Conservation (phyloP, 1,140 invertebrate genomes). For the Chionoecetes opilio region DNA sequence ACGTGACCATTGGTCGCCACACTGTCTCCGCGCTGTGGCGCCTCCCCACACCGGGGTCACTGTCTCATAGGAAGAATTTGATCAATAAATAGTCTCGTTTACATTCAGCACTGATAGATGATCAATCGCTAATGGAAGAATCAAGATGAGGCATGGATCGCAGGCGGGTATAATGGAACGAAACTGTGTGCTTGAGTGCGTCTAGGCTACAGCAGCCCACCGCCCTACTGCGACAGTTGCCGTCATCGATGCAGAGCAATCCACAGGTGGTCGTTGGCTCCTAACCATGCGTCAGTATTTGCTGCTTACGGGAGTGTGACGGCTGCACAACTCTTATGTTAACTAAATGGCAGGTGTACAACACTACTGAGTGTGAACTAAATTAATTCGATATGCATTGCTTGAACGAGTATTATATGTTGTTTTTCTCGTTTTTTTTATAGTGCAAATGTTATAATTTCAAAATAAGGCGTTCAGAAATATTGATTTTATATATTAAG, state of each 20-base stretch:
- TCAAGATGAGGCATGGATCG: not conserved
- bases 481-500: too few species aligned
- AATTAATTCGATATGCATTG: not conserved
- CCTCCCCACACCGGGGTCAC: too few species aligned
- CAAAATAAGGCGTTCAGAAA: too few species aligned
- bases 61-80: too few species aligned
- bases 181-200: not conserved
- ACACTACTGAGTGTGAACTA: not conserved
- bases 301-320: constrained; percentile 1
- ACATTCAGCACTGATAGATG: too few species aligned
- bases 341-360: not conserved
- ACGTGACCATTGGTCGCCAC: too few species aligned
- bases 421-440: not conserved
- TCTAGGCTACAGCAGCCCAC: not conserved
- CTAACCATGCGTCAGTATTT: not conserved
- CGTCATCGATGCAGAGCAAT: not conserved
- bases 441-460: too few species aligned
- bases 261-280: not conserved
- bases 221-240: not conserved
- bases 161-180: too few species aligned
- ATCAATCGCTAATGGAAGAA: not conserved
- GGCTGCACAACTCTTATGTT: not conserved
- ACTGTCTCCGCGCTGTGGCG: too few species aligned
- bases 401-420: too few species aligned
- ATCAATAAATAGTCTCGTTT: too few species aligned